Evolutionary conservation across 2,113 vertebrate species (phyloP), one percentile per base, ranked within the genome.

Genomic region (Alaudala cheleensis): DNA sequence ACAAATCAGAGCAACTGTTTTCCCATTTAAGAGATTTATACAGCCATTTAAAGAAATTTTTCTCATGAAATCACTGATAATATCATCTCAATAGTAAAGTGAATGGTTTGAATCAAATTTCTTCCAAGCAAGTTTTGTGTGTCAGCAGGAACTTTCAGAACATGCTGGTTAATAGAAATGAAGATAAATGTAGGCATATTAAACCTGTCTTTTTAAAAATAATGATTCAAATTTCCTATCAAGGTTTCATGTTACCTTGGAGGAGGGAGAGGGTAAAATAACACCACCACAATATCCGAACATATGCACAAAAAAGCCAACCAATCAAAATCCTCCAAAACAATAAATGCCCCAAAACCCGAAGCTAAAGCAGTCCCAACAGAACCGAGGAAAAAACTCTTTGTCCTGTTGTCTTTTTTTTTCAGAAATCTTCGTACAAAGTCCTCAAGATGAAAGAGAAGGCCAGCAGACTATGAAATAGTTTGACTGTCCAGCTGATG

Each of bases 1-100:
- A 97, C 74, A 96, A 94, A 96, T 96, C 64, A 60, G 94, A 96
- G 80, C 29, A 79, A 62, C 89, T 86, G 47, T 92, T 96, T 95
- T 94, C 93, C 84, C 94, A 97, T 97, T 94, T 97, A 69, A 85
- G 67, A 97, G 97, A 98, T 98, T 98, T 98, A 98, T 97, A 81
- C 5, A 93, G 86, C 76, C 94, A 96, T 97, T 97, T 95, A 96
- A 81, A 96, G 88, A 95, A 92, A 53, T 96, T 95, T 95, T 95
- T 96, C 96, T 97, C 84, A 62, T 89, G 84, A 86, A 91, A 95
- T 73, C 73, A 94, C 95, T 88, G 97, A 97, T 98, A 97, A 91
- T 92, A 98, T 97, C 96, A 83, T 70, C 39, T 96, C 84, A 95
- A 77, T 83, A 94, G 50, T 84, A 92, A 95, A 86, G 89, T 56